These are phyloP conservation scores for Eueremaeus valkanovi DNA, from an alignment of 2,888 invertebrate species.

Conservation along the genomic window DNA sequence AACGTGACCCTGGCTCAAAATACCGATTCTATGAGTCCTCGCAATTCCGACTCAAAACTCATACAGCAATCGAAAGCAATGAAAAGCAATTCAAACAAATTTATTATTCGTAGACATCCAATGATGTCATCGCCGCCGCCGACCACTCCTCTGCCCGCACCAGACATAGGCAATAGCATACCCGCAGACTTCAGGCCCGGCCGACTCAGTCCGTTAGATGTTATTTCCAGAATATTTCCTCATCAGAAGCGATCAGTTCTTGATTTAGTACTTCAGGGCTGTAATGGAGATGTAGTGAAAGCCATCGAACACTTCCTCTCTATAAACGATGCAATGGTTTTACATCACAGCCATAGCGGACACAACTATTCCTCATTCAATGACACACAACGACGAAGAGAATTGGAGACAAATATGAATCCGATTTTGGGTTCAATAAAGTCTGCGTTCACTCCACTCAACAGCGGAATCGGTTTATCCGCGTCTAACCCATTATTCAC, in stretches of 20 bases:
- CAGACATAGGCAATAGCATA: not conserved
- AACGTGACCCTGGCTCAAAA: not conserved
- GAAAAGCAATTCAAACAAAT: slow-evolving; percentile 8
- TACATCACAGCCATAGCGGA: slow-evolving; percentile 33
- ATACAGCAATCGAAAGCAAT: not conserved
- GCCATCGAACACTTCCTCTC: slow-evolving; percentile 76
- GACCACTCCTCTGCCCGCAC: not conserved
- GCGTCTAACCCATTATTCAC: slow-evolving; percentile 50
- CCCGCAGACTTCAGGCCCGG: slow-evolving; percentile 47
- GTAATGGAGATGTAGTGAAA: slow-evolving; percentile 83
- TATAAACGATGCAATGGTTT: slow-evolving; percentile 45
- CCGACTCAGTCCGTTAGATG: slow-evolving; percentile 58
- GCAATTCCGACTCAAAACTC: not conserved
- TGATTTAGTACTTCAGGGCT: slow-evolving; percentile 83
- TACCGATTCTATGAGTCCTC: not conserved
- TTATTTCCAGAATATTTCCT: slow-evolving; percentile 81
- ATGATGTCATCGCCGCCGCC: not conserved
- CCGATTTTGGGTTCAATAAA: slow-evolving; percentile 47
- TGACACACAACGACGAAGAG: slow-evolving; percentile 7
- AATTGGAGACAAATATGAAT: slow-evolving; percentile 4
- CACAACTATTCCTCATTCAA: not conserved
- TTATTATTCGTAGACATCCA: not conserved
- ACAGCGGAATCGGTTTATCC: slow-evolving; percentile 45
- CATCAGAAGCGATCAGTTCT: slow-evolving; percentile 75
- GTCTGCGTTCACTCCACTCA: slow-evolving; percentile 53